Evolutionary conservation across 2,113 vertebrate species (phyloP).

Genomic region (Craseonycteris thonglongyai): DNA sequence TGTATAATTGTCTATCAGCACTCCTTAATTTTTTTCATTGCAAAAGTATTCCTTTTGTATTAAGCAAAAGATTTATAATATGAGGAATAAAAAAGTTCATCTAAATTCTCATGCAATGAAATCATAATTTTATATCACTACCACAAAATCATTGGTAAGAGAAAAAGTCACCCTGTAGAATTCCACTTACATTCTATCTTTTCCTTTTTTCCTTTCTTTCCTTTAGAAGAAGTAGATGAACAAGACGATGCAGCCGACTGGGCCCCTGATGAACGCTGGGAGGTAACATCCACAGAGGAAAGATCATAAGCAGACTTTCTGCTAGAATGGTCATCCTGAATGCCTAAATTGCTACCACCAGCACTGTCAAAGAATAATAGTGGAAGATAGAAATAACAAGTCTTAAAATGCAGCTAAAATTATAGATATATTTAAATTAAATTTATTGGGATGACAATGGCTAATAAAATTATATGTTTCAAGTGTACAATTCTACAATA

Average conservation of each 20-base stretch:
- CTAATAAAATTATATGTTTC: too few relatives aligned
- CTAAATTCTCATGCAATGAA: constrained; percentile 19
- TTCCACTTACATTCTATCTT: constrained; percentile 76
- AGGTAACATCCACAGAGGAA: constrained; percentile 68
- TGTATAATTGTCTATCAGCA: not conserved
- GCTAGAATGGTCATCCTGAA: constrained; percentile 82
- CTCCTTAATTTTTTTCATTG: not conserved
- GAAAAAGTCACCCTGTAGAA: not conserved
- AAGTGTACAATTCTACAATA: too few relatives aligned
- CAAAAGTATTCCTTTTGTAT: not conserved
- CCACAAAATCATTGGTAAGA: constrained; percentile 12
- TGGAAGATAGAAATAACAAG: not conserved
- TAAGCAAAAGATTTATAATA: constrained; percentile 20
- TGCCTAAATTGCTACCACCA: constrained; percentile 76
- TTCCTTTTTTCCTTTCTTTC: constrained; percentile 81
- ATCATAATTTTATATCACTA: constrained; percentile 19
- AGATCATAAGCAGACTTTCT: constrained; percentile 78
- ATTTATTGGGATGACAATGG: too few relatives aligned
- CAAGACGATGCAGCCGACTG: constrained; percentile 83
- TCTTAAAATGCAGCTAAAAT: not conserved
- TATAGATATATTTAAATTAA: not conserved
- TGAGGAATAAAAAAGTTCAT: constrained; percentile 29
- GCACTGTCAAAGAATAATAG: constrained; percentile 50
- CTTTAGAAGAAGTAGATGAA: constrained; percentile 83
- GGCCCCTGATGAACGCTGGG: constrained; percentile 81